Base-by-base conservation (phyloP, 2,888 invertebrate genomes). In the Fabriciana adippe region DNA sequence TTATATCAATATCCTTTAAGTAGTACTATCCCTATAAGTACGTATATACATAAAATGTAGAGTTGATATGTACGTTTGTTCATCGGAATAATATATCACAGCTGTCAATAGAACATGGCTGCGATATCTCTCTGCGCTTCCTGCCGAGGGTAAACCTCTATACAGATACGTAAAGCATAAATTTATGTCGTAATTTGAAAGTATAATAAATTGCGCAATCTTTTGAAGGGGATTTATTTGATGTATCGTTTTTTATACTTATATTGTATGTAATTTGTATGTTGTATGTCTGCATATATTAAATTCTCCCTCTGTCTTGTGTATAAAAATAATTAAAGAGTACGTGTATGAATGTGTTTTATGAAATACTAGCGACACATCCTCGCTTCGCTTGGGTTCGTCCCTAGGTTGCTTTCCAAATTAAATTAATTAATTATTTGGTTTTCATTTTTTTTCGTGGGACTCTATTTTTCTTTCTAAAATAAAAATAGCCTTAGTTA, bases 131-230 rank as follows among this genome's bases (percentile, higher is more conserved):
- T 13, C 59, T 14, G 26, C 26, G n/a, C 48, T 59, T 48, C 59
- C 59, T 45, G 48, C 5, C 15, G 48, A 15, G 21, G 47, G 47
- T 15, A 48, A 13, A 26, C n/a, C 18, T 48, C n/a, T 48, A 48
- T 26, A 59, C 59, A 59, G 47, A 59, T 16, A 59, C 48, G 16
- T 47, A 47, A 47, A 31, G 31, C 59, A 53, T 53, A 54, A 53
- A 65, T 65, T 53, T 54, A 65, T 53, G 51, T 54, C 47, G 59
- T 35, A 54, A 65, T 51, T 47, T 51, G 31, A 59, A 59, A 48
- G 57, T 31, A 59, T 65, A 54, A 65, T 65, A 65, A 47, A 59
- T 65, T 16, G 47, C 26, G 59, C 26, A 59, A 59, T 48, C 48
- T 48, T 59, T 59, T 16, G 13, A 59, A 59, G 26, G 48, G 57